Conservation (phyloP, 2,888 invertebrate genomes). For the Auanema sp. region DNA sequence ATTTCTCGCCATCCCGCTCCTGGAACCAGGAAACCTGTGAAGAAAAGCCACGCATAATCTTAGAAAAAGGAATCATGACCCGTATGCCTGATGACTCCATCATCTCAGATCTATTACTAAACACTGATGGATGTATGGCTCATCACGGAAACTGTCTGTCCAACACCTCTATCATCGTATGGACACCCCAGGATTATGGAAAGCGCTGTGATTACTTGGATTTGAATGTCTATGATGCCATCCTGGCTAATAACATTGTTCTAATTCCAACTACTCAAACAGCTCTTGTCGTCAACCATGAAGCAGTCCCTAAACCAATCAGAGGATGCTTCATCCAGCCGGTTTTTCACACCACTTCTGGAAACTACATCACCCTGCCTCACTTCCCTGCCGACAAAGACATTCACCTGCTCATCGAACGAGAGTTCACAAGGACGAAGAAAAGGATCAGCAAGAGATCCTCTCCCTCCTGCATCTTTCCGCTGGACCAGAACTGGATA, state of each 20-base stretch:
- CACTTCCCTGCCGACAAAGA: neutral
- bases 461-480: neutral
- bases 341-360: neutral
- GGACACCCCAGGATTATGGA: neutral
- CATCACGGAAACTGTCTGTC: conserved; percentile 4
- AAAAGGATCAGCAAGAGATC: neutral
- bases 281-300: neutral
- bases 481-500: neutral
- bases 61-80: neutral
- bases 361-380: conserved; percentile 1
- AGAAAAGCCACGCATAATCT: neutral
- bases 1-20: neutral
- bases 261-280: neutral
- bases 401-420: neutral
- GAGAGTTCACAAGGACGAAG: neutral
- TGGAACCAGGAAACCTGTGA: neutral
- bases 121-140: neutral
- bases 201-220: neutral
- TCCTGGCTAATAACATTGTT: neutral
- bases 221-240: neutral
- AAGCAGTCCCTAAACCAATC: neutral
- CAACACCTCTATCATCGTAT: neutral
- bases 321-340: neutral
- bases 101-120: conserved; percentile 3
- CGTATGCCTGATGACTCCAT: neutral